Conservation (phyloP, 2,888 invertebrate species). For the Rhagonycha fulva region DNA sequence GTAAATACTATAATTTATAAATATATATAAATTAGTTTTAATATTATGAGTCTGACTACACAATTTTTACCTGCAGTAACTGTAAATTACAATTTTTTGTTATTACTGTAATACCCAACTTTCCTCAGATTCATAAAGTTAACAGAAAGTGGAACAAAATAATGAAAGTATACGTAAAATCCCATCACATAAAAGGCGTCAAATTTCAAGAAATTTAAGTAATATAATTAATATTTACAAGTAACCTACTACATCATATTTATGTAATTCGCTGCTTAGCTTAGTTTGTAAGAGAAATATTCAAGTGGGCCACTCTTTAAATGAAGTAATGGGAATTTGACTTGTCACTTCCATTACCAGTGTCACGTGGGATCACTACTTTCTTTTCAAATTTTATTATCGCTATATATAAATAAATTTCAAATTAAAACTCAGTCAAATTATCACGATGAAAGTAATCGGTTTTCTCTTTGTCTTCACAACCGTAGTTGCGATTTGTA, state of each 20-base stretch:
- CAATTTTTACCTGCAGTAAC: not conserved
- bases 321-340: slow-evolving; percentile 17
- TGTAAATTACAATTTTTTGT: not conserved
- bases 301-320: not conserved
- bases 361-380: slow-evolving; percentile 43
- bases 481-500: slow-evolving; percentile 38
- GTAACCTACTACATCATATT: not conserved
- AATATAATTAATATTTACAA: not conserved
- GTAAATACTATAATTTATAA: no score
- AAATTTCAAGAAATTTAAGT: not conserved
- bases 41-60: no score
- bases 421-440: slow-evolving; percentile 25
- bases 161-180: not conserved
- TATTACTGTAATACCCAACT: not conserved
- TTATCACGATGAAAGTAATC: slow-evolving; percentile 35
- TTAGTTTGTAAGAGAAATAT: not conserved
- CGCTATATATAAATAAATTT: slow-evolving; percentile 35
- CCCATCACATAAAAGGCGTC: not conserved
- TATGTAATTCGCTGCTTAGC: not conserved
- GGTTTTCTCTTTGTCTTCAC: slow-evolving; percentile 45
- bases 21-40: no score
- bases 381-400: slow-evolving; percentile 40
- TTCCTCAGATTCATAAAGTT: not conserved
- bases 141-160: not conserved
- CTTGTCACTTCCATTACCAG: slow-evolving; percentile 26